Evolutionary conservation across 2,888 invertebrate species (phyloP).

Genomic region (Cephus pulcher): DNA sequence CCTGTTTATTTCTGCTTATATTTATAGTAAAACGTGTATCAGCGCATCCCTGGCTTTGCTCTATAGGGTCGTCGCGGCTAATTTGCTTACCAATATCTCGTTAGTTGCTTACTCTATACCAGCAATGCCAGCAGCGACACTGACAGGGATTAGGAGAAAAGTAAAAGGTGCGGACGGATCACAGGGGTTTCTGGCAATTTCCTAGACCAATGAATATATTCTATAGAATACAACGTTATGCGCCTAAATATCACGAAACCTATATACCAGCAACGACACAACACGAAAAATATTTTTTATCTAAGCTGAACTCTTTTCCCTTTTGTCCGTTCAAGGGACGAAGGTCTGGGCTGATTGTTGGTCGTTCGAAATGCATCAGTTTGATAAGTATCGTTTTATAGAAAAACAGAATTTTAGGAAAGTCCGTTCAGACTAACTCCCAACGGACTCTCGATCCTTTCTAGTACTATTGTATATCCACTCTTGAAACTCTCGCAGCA

Average conservation of each 20-base stretch:
- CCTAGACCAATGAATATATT: neutral
- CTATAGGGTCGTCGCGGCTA: constrained; percentile 28
- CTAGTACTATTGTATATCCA: neutral
- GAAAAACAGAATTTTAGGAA: neutral
- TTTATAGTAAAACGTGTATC: constrained; percentile 4
- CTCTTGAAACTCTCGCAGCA: neutral
- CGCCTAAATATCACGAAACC: neutral
- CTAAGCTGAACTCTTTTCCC: neutral
- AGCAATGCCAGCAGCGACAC: neutral
- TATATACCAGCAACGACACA: neutral
- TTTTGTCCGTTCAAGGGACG: neutral
- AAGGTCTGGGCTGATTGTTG: neutral
- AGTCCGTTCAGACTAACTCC: neutral
- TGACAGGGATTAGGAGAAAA: neutral
- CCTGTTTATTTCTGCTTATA: constrained; percentile 34
- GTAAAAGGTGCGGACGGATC: neutral
- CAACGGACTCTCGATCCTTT: neutral
- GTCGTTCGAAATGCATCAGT: neutral
- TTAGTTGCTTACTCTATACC: neutral
- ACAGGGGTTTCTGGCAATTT: neutral
- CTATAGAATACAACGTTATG: neutral
- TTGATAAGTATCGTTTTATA: neutral
- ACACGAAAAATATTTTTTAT: neutral
- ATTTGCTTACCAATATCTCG: constrained; percentile 54
- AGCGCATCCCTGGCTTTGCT: neutral